Evolutionary conservation across 2,888 invertebrate genomes (phyloP).

Genomic region (Bhutanitis thaidina): DNA sequence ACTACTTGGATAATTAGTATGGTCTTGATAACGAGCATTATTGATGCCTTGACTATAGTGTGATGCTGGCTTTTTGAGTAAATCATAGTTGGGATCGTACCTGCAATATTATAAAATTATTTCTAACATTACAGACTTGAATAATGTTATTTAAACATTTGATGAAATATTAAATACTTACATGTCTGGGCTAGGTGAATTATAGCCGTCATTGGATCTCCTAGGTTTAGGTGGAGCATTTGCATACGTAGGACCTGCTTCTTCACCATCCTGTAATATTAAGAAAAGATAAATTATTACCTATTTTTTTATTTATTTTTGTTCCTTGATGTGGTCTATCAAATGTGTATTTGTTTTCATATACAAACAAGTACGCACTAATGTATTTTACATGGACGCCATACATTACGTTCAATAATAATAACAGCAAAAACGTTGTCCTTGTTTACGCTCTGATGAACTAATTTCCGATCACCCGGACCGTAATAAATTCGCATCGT

Average conservation of each 20-base stretch:
- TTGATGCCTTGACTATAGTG: conserved; percentile 69
- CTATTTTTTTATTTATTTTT: no score
- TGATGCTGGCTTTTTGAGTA: conserved; percentile 75
- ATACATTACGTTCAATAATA: conserved; percentile 57
- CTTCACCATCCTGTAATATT: conserved; percentile 51
- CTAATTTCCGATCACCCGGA: conserved; percentile 64
- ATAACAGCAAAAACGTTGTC: conserved; percentile 57
- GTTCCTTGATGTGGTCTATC: no score
- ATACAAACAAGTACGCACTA: no score
- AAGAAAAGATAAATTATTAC: neutral
- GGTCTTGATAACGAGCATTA: conserved; percentile 63
- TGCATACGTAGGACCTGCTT: conserved; percentile 86
- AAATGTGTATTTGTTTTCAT: no score
- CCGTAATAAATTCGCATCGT: conserved; percentile 44
- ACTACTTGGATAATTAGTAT: conserved; percentile 57
- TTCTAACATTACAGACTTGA: neutral
- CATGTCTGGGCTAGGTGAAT: conserved; percentile 86
- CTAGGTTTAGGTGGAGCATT: conserved; percentile 94
- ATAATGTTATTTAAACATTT: conserved; percentile 5
- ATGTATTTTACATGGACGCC: neutral
- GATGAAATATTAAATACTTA: conserved; percentile 38
- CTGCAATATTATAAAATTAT: conserved; percentile 48
- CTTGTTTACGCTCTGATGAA: conserved; percentile 67
- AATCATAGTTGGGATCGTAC: conserved; percentile 77
- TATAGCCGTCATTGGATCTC: conserved; percentile 87